Conservation (phyloP, 2,113 vertebrate species). For the Piprites chloris region DNA sequence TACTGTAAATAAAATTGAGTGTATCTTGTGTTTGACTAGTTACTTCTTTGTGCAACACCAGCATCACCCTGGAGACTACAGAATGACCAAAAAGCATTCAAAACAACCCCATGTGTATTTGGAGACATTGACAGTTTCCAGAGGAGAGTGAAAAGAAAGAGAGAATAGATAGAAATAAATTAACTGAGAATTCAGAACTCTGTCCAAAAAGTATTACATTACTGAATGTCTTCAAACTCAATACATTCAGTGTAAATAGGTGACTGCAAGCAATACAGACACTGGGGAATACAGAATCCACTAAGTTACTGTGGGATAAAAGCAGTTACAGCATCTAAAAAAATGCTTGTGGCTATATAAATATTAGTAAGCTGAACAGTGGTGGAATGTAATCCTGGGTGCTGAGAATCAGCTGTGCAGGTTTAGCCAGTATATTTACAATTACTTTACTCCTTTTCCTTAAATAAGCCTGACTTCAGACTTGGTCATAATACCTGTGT, state of each 20-base stretch:
- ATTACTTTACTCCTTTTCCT: not conserved
- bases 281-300: not conserved
- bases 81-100: not conserved
- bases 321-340: not conserved
- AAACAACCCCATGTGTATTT: not conserved
- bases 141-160: fast-evolving
- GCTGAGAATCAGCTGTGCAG: not conserved
- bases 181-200: not conserved
- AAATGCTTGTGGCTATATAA: not conserved
- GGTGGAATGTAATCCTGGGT: not conserved
- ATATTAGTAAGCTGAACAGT: not conserved
- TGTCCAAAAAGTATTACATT: not conserved
- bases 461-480: not conserved
- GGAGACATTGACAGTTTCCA: not conserved
- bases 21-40: not conserved
- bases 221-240: not conserved
- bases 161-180: not conserved
- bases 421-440: not conserved
- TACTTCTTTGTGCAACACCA: not conserved
- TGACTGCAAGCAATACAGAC: not conserved
- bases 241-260: not conserved
- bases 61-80: not conserved
- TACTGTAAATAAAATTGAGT: not conserved
- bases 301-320: not conserved
- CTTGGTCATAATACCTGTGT: not conserved